Conservation (phyloP, 2,797 vertebrate species). For the Acrocephalus scirpaceus region DNA sequence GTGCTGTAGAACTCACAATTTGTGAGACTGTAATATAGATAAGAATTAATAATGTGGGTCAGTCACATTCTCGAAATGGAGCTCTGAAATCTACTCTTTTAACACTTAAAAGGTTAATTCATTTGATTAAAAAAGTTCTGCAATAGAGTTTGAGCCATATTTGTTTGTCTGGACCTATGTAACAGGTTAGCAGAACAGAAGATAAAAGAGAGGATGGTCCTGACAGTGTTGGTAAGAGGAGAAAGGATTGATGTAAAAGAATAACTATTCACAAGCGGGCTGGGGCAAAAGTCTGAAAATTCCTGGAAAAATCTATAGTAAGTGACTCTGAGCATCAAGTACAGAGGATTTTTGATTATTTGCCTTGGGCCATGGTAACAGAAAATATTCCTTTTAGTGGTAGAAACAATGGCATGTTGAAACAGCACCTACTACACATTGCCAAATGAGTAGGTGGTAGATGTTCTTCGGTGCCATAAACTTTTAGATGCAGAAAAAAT, state of each 20-base stretch:
- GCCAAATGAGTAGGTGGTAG: conserved; percentile 11
- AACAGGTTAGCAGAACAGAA: neutral
- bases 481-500: neutral
- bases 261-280: neutral
- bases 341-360: neutral
- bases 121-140: neutral
- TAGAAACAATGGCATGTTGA: conserved; percentile 2
- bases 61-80: neutral
- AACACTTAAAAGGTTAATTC: neutral
- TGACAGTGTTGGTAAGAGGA: neutral
- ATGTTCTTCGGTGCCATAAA: neutral
- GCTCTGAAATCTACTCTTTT: neutral
- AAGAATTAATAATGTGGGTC: neutral
- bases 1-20: neutral
- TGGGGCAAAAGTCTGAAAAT: neutral
- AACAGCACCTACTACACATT: neutral
- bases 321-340: neutral
- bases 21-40: neutral
- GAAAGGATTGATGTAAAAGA: neutral
- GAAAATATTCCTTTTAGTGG: neutral
- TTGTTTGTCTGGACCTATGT: neutral
- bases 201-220: neutral
- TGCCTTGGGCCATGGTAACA: neutral
- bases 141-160: neutral
- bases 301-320: neutral